These are phyloP conservation scores for Pissodes strobi DNA, from an alignment of 1,140 invertebrate species.

Conservation along the genomic window DNA sequence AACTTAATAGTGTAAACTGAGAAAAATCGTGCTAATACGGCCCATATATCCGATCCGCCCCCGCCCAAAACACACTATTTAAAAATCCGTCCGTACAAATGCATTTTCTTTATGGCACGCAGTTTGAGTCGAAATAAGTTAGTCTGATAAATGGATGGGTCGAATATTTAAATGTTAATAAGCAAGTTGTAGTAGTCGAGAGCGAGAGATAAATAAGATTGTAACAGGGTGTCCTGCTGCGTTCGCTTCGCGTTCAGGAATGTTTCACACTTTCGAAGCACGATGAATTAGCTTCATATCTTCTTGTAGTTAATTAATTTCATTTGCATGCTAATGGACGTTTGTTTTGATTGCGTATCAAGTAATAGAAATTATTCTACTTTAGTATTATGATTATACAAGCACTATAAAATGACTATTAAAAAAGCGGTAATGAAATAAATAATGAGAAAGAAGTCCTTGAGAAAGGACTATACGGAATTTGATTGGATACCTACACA, in stretches of 20 bases:
- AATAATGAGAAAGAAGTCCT: no score
- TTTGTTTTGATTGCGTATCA: no score
- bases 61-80: slow-evolving; percentile 6
- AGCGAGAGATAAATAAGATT: slow-evolving; percentile 49
- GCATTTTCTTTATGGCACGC: slow-evolving; percentile 33
- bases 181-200: slow-evolving; percentile 48
- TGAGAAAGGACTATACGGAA: no score
- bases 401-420: no score
- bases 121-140: slow-evolving; percentile 35
- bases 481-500: no score
- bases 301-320: slow-evolving; percentile 28
- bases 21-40: no score
- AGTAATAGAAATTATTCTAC: no score
- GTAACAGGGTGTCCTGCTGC: slow-evolving; percentile 51
- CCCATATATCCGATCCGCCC: no score
- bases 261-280: slow-evolving; percentile 52
- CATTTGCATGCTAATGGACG: slow-evolving; percentile 20
- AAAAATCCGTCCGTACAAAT: slow-evolving; percentile 20
- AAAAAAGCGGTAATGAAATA: no score
- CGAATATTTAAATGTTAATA: slow-evolving; percentile 49
- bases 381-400: no score
- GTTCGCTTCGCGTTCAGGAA: slow-evolving; percentile 46
- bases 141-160: slow-evolving; percentile 38
- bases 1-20: no score
- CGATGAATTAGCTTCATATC: slow-evolving; percentile 51